A percentile compares a stretch with the other conserved stretches of the same genome.
These are phyloP conservation scores for Enhydra lutris DNA, from an alignment of 2,113 vertebrate species.

Conservation along the genomic window DNA sequence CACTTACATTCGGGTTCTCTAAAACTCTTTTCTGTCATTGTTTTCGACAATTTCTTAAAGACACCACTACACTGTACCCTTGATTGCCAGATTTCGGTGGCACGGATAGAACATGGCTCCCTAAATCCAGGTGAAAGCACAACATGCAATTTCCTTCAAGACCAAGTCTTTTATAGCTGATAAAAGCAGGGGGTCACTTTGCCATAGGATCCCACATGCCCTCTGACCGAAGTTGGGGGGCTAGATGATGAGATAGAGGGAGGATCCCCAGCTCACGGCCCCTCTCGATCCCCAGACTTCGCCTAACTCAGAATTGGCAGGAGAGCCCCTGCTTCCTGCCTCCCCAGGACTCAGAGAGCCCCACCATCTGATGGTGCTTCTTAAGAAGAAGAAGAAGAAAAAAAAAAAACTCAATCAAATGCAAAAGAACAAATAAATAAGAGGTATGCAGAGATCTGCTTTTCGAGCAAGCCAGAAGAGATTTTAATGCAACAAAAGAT, in stretches of 20 bases:
- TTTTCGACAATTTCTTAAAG: not conserved
- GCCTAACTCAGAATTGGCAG: not conserved
- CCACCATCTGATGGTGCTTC: not conserved
- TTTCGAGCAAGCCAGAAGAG: not conserved
- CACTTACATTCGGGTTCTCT: not conserved
- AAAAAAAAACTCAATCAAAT: not conserved
- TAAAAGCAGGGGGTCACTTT: not conserved
- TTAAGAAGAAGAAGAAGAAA: not conserved
- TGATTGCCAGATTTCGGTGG: not conserved
- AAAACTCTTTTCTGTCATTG: not conserved
- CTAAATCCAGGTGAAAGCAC: not conserved
- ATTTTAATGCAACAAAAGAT: not conserved
- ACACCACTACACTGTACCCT: not conserved
- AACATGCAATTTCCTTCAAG: not conserved
- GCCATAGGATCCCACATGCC: not conserved
- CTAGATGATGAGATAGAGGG: not conserved
- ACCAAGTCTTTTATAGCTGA: not conserved
- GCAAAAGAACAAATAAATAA: not conserved
- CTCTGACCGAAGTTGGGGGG: not conserved
- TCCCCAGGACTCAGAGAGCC: not conserved
- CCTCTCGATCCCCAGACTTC: not conserved
- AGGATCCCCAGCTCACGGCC: accelerated
- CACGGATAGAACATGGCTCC: not conserved
- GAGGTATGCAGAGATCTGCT: not conserved
- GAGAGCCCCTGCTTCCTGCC: not conserved